A percentile compares a stretch with the other conserved stretches of the same genome.
Conservation (phyloP, 2,113 vertebrate species). For the Setophaga petechia region DNA sequence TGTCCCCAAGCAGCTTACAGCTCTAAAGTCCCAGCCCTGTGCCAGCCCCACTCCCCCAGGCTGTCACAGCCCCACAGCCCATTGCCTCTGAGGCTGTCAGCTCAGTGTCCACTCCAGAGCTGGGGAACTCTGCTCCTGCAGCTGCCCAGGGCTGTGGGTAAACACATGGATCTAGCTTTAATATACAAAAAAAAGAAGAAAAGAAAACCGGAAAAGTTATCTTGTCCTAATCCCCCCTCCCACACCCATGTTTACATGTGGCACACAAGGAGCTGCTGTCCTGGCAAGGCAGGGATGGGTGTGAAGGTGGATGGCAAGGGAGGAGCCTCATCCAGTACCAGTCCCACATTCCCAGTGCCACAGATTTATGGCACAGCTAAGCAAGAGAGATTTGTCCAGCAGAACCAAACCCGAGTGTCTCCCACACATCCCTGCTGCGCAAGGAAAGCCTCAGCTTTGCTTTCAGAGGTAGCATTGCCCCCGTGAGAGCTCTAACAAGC, state of each 20-base stretch:
- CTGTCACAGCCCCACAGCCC: background rate
- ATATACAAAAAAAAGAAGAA: background rate
- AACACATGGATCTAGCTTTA: background rate
- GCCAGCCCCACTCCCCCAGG: background rate
- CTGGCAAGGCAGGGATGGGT: background rate
- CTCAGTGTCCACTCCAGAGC: background rate
- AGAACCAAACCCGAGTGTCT: background rate
- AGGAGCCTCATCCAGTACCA: background rate
- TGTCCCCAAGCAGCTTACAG: constrained; percentile 41
- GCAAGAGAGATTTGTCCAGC: background rate
- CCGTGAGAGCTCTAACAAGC: background rate
- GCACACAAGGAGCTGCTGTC: background rate
- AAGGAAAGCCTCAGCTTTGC: background rate
- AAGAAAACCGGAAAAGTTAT: background rate
- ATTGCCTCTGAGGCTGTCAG: accelerated
- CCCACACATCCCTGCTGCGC: accelerated
- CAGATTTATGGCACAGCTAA: background rate
- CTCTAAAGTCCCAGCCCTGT: background rate
- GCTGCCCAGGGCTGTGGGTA: accelerated
- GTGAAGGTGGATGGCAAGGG: accelerated
- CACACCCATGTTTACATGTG: background rate
- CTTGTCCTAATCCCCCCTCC: background rate
- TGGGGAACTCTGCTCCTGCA: background rate
- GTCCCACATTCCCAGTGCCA: background rate
- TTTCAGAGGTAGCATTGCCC: accelerated